Conservation (phyloP, 2,113 vertebrate genomes). For the Amphilophus citrinellus region DNA sequence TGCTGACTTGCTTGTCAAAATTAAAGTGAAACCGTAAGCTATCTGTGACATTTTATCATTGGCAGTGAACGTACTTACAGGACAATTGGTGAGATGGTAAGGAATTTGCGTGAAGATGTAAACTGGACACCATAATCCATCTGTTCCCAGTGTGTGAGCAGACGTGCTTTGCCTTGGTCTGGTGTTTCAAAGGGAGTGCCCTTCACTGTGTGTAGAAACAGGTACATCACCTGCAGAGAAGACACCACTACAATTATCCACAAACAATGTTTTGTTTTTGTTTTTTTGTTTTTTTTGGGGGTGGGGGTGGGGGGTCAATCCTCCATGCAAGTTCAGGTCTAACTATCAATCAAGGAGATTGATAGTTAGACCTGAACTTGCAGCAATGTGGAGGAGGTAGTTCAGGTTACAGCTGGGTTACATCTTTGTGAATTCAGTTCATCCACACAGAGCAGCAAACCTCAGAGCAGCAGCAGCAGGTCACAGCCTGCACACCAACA, state of each 20-base stretch:
- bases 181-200: constrained; percentile 95
- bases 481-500: too few species aligned
- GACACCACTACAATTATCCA: not conserved
- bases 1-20: not conserved
- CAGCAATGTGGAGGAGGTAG: not conserved
- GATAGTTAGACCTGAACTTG: too few species aligned
- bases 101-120: constrained; percentile 93
- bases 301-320: not conserved
- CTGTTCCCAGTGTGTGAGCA: constrained; percentile 96
- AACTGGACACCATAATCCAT: constrained; percentile 94
- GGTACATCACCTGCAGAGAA: constrained; percentile 88
- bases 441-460: too few species aligned
- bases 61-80: constrained; percentile 83
- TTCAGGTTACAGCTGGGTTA: not conserved
- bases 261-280: not conserved
- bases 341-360: not conserved
- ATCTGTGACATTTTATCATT: not conserved
- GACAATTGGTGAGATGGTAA: constrained; percentile 92
- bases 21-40: not conserved
- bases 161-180: constrained; percentile 91
- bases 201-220: constrained; percentile 93
- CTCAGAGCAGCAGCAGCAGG: too few species aligned
- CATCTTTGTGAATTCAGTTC: too few species aligned
- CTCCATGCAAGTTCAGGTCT: not conserved
- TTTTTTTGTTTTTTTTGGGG: too few species aligned